These are phyloP conservation scores for Erpobdella octoculata DNA, from an alignment of 2,888 invertebrate species.

Conservation along the genomic window DNA sequence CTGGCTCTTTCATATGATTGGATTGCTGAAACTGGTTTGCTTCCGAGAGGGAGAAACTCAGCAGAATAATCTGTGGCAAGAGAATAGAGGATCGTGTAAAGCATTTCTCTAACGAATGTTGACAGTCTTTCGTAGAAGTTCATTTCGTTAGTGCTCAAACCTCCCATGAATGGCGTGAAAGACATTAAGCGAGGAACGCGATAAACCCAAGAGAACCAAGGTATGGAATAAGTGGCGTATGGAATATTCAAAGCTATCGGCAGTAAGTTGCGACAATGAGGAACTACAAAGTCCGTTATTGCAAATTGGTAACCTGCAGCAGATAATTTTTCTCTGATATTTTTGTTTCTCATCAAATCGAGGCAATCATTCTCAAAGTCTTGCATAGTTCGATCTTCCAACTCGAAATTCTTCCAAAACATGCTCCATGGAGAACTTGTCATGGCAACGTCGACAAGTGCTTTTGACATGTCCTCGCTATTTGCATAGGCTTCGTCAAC, in stretches of 20 bases:
- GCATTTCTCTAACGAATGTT: neutral
- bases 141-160: neutral
- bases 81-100: neutral
- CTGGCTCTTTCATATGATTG: constrained; percentile 24
- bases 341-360: neutral
- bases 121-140: neutral
- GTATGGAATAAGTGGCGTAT: constrained; percentile 23
- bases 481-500: constrained; percentile 5
- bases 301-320: constrained; percentile 32
- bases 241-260: constrained; percentile 33
- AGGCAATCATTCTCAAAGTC: neutral
- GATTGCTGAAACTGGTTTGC: no score
- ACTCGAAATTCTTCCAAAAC: neutral
- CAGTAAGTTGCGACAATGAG: constrained; percentile 24
- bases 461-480: neutral
- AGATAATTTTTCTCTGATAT: neutral
- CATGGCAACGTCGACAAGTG: constrained; percentile 9
- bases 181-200: neutral
- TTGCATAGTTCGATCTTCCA: neutral
- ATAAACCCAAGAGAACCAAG: constrained; percentile 12
- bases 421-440: neutral
- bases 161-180: constrained; percentile 2
- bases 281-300: constrained; percentile 27
- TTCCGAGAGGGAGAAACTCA: neutral
- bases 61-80: neutral